These are phyloP conservation scores for Liolophura sinensis DNA, from an alignment of 1,140 invertebrate species.

Conservation along the genomic window DNA sequence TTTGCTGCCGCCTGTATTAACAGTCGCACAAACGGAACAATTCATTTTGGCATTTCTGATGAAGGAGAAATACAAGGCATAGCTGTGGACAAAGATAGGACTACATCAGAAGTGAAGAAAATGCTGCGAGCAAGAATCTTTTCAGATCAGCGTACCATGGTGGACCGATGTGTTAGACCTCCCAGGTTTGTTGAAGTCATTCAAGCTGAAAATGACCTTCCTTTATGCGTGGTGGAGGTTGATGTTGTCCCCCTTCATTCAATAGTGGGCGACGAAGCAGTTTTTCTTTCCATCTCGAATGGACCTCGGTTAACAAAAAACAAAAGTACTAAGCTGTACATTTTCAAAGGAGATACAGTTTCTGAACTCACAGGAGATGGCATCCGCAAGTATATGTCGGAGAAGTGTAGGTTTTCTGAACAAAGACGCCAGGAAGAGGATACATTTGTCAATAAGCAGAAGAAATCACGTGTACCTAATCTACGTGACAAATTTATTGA, in stretches of 20 bases:
- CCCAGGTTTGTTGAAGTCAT: conserved; percentile 27
- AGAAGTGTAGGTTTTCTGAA: too few relatives aligned
- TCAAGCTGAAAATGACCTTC: background rate
- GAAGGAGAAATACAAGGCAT: conserved; percentile 29
- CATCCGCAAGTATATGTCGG: too few relatives aligned
- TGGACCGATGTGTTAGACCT: conserved; percentile 21
- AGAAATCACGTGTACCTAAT: too few relatives aligned
- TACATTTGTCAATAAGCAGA: too few relatives aligned
- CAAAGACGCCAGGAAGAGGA: too few relatives aligned
- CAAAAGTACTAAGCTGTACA: background rate
- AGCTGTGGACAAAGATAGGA: conserved; percentile 9
- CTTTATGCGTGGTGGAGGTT: conserved; percentile 27
- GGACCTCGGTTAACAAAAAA: conserved; percentile 7
- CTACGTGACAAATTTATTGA: too few relatives aligned
- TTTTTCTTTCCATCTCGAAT: conserved; percentile 10
- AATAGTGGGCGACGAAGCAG: conserved; percentile 16
- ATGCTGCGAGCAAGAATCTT: conserved; percentile 17
- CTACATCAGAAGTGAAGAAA: conserved; percentile 14
- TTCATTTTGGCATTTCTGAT: conserved; percentile 24
- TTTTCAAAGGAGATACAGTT: too few relatives aligned
- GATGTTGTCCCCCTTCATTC: conserved; percentile 23
- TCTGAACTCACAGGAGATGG: too few relatives aligned
- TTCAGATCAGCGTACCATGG: conserved; percentile 14
- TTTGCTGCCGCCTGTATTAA: conserved; percentile 30
- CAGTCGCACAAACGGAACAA: conserved; percentile 24